Percentiles rank a stretch among this genome's conserved stretches.
phyloP scores from a whole-genome alignment of 2,113 vertebrate genomes.

The Tonatia bakeri region DNA sequence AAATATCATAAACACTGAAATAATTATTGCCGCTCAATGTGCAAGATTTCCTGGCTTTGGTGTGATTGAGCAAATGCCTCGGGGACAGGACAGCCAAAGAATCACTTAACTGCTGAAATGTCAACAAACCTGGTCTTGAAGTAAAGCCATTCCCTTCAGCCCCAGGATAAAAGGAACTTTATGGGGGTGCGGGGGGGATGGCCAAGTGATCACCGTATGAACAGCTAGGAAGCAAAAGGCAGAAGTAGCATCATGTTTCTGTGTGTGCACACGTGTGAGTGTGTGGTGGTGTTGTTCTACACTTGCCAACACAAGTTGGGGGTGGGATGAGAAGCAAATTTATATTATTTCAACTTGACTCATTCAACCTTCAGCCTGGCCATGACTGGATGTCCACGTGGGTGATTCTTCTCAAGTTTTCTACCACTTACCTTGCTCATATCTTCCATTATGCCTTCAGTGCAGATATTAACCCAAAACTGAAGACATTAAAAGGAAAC shows the following conservation, averaged over 20 bases:
- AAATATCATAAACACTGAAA: not conserved
- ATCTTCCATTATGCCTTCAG: not conserved
- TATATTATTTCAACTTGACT: not conserved
- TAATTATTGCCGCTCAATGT: not conserved
- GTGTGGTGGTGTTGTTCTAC: not conserved
- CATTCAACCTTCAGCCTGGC: not conserved
- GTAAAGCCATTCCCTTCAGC: not conserved
- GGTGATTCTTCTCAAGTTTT: not conserved
- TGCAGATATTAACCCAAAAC: not conserved
- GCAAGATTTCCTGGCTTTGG: not conserved
- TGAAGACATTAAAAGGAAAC: not conserved
- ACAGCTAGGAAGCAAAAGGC: not conserved
- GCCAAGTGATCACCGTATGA: conserved; percentile 1
- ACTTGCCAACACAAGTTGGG: not conserved
- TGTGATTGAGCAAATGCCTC: not conserved
- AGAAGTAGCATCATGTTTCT: not conserved
- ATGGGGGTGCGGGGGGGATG: not conserved
- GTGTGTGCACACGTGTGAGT: not conserved
- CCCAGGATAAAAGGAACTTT: not conserved
- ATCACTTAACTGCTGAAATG: conserved; percentile 2
- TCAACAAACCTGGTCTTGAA: conserved; percentile 12
- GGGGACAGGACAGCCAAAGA: not conserved
- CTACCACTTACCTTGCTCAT: not conserved
- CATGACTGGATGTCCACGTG: not conserved
- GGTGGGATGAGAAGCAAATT: not conserved